Percentiles rank a stretch among this genome's conserved stretches.
These are phyloP conservation scores for Gastracanthus pulcherrimus DNA, from an alignment of 2,888 invertebrate genomes.

Conservation along the genomic window DNA sequence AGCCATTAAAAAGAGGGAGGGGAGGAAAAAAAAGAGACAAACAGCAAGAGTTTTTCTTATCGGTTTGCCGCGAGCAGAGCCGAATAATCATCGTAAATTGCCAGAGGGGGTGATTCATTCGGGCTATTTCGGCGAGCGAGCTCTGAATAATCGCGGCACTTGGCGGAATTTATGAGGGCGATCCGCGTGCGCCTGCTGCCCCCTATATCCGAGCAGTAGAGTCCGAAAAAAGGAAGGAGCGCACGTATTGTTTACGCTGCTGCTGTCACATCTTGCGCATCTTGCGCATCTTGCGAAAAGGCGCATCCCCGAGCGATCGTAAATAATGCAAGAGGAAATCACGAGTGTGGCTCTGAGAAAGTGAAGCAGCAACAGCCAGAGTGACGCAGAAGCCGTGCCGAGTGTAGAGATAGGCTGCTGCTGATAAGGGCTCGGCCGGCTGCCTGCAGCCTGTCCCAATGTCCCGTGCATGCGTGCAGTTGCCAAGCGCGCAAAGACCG, in stretches of 20 bases:
- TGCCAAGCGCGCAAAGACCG: not conserved
- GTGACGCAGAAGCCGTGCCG: not conserved
- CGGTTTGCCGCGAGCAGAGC: not conserved
- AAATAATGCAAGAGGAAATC: slow-evolving; percentile 53
- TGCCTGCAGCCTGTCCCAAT: no score
- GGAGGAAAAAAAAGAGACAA: no score
- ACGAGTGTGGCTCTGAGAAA: not conserved
- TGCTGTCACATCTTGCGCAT: not conserved
- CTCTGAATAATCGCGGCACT: slow-evolving; percentile 29
- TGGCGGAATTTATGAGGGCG: slow-evolving; percentile 20
- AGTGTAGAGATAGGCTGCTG: slow-evolving; percentile 11
- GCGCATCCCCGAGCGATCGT: slow-evolving; percentile 5
- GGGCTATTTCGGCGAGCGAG: slow-evolving; percentile 18
- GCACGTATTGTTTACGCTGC: not conserved
- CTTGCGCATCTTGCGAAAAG: not conserved
- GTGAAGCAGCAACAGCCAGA: not conserved
- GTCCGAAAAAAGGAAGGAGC: not conserved
- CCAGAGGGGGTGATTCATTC: slow-evolving; percentile 31
- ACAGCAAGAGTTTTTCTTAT: slow-evolving; percentile 22
- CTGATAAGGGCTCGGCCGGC: slow-evolving; percentile 31
- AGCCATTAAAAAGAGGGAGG: no score
- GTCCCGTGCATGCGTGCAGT: not conserved
- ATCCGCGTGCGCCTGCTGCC: not conserved
- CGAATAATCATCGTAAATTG: slow-evolving; percentile 35
- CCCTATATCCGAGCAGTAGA: no score